Base-by-base conservation (phyloP, 2,113 vertebrate species). In the Micronycteris hirsuta region DNA sequence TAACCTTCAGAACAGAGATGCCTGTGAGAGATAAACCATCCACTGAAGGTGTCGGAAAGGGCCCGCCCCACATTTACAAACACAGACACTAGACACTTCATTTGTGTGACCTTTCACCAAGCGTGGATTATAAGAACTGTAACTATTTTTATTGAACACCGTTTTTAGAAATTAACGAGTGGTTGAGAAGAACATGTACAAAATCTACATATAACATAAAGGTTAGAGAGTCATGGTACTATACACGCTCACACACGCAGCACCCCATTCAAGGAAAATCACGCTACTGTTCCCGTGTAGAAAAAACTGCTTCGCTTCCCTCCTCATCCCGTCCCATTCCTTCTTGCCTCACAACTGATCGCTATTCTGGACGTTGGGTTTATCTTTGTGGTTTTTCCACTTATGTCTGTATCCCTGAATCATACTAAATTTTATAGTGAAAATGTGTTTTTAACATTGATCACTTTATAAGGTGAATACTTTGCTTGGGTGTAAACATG, bases 1-100 rank as follows among this genome's bases (percentile, higher is more conserved):
- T 88, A 95, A 61, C 68, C 77, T 96, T 95, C 61, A 86, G 52
- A 91, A 65, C 28, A 56, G 38, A 95, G 61, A 49, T 68, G 8
- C 6, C 47, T 52, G 9, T 47, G 41, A 81, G 22, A 76, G 9
- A n/a, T 61, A 54, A 89, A 89, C 45, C 31, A 76, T 5, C 73
- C 47, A 87, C 43, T n/a, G 31, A 70, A 76, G 71, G 24, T 45
- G 43, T 28, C 31, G 28, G n/a, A 78, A 93, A 96, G 38, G 33
- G 19, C 16, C 61, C 26, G 31, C 71, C 26, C 15, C 12, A 16
- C 14, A 31, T 43, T 49, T 45, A 58, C 43, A 90, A 81, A 87
- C 47, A 14, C 1, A 86, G 77, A 84, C 54, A 36, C 5, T 71
- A 82, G 77, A 84, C 47, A 41, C 7, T 81, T 91, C 28, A 63